A percentile compares a stretch with the other conserved stretches of the same genome.
These are phyloP conservation scores for Lagria hirta DNA, from an alignment of 2,888 invertebrate species.

Conservation along the genomic window DNA sequence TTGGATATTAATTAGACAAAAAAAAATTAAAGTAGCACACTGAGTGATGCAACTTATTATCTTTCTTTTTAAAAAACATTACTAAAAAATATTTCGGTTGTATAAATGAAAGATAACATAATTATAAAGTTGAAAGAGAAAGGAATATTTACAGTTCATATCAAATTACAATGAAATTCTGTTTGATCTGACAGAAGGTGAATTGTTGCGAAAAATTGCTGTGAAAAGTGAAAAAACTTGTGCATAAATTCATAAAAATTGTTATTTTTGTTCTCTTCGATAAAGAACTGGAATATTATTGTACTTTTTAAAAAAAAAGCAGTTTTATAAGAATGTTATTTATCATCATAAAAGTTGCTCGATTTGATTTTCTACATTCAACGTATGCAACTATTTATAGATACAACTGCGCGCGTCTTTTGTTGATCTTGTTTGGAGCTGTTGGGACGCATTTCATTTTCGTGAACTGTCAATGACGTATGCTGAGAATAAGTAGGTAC, in stretches of 20 bases:
- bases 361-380: slow-evolving; percentile 16
- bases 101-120: slow-evolving; percentile 9
- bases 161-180: not conserved
- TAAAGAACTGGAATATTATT: slow-evolving; percentile 12
- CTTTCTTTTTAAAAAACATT: not conserved
- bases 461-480: slow-evolving; percentile 11
- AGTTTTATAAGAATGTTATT: slow-evolving; percentile 14
- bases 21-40: too few species aligned
- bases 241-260: slow-evolving; percentile 14
- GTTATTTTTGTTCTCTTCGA: slow-evolving; percentile 3
- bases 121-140: slow-evolving; percentile 7
- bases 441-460: slow-evolving; percentile 14
- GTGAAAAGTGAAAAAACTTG: slow-evolving; percentile 10
- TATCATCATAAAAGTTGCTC: slow-evolving; percentile 14
- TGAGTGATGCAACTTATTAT: too few species aligned
- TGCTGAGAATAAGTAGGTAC: slow-evolving; percentile 1
- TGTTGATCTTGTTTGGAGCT: slow-evolving; percentile 10
- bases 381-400: slow-evolving; percentile 18
- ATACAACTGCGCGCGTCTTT: slow-evolving; percentile 17
- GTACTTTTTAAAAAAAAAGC: slow-evolving; percentile 13
- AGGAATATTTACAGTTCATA: slow-evolving; percentile 1
- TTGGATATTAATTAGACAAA: too few species aligned
- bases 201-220: slow-evolving; percentile 15
- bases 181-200: slow-evolving; percentile 9
- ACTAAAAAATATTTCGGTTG: slow-evolving; percentile 7